These are phyloP conservation scores for Osedax frankpressi DNA, from an alignment of 2,888 invertebrate genomes.

Conservation along the genomic window DNA sequence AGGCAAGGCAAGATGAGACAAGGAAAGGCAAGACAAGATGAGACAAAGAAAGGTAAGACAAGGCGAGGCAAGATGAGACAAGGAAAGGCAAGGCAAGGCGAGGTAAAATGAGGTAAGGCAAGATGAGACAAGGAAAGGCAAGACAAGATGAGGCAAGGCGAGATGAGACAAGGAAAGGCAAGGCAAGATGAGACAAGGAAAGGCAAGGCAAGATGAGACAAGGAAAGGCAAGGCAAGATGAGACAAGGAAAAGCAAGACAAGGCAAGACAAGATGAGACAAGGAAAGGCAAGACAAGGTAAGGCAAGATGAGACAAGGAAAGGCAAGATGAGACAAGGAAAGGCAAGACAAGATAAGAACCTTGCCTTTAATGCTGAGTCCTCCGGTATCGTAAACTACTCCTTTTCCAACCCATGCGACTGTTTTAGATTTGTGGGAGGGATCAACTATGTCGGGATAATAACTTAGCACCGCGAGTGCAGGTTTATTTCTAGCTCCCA, in stretches of 20 bases:
- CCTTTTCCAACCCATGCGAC: slow-evolving; percentile 86
- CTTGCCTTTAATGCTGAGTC: slow-evolving; percentile 76
- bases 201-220: not conserved
- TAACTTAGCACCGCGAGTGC: slow-evolving; percentile 60
- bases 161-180: not conserved
- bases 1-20: not conserved
- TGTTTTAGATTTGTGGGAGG: slow-evolving; percentile 50
- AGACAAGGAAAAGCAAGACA: not conserved
- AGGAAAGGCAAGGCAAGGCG: not conserved
- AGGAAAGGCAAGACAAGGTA: not conserved
- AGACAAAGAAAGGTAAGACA: not conserved
- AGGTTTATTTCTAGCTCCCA: slow-evolving; percentile 56
- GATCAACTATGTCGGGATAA: slow-evolving; percentile 17
- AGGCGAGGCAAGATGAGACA: not conserved
- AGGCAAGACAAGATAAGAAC: slow-evolving; percentile 42
- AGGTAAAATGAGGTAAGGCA: too few relatives aligned
- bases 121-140: not conserved
- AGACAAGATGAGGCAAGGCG: not conserved
- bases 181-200: not conserved
- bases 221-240: not conserved
- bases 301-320: not conserved
- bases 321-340: not conserved
- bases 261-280: too few relatives aligned
- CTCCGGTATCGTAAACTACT: slow-evolving; percentile 84
- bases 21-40: not conserved